phyloP scores from a whole-genome alignment of 2,888 invertebrate species.

The Malthinus seriepunctatus region DNA sequence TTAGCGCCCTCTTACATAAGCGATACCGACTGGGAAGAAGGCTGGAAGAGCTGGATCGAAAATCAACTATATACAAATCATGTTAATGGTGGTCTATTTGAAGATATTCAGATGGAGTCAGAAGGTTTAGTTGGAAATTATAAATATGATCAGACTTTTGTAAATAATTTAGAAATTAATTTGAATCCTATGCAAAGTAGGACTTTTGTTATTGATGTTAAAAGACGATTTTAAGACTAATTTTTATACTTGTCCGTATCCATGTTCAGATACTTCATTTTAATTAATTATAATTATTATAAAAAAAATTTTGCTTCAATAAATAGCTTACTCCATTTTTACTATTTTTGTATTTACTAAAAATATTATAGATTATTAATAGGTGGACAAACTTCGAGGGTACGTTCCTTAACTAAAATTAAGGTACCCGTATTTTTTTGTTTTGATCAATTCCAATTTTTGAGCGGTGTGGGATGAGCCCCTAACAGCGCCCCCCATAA shows the following conservation, averaged over 20 bases:
- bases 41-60: not conserved
- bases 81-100: not conserved
- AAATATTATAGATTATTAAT: too few relatives aligned
- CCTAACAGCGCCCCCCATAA: too few relatives aligned
- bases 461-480: too few relatives aligned
- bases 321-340: too few relatives aligned
- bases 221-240: not conserved
- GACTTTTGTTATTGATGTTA: slow-evolving; percentile 10
- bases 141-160: not conserved
- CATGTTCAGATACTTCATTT: not conserved
- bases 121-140: not conserved
- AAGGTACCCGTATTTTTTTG: too few relatives aligned
- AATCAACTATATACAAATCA: not conserved
- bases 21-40: not conserved
- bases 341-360: too few relatives aligned
- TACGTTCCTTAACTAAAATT: too few relatives aligned
- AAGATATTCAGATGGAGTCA: not conserved
- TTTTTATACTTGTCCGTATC: not conserved
- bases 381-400: too few relatives aligned
- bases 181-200: slow-evolving; percentile 10
- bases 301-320: too few relatives aligned
- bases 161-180: slow-evolving; percentile 29
- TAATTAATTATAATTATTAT: not conserved
- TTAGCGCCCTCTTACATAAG: not conserved
- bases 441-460: too few relatives aligned